Base-by-base conservation (phyloP, 2,888 invertebrate species). In the Melanchra persicariae region DNA sequence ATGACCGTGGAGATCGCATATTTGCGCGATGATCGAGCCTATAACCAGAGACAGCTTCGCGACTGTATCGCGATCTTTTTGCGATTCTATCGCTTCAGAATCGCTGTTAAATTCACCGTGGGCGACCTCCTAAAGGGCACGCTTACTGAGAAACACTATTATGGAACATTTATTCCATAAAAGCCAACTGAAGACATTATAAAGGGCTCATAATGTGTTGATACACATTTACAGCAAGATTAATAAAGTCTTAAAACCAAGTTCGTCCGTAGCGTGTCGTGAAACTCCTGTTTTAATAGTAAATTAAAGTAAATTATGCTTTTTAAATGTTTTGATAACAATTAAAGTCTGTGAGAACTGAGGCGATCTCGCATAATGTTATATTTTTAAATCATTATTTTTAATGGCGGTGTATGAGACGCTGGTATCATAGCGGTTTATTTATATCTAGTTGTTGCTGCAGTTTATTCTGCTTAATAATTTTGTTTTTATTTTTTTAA, bases 291-390 rank as follows among this genome's bases (percentile, higher is more conserved):
- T 51, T 45, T 75, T 60, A 58, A 58, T 52, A 70, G 45, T 61
- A 76, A 76, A 70, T 76, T 70, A 57, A 74, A 26, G 24, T 74
- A 76, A 52, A 76, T 62, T 58, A 62, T 70, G 70, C 61, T 19
- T 62, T 70, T 52, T 22, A 62, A 60, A 58, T 40, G 74, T 74
- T 61, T 57, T 77, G 62, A 52, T 26, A 62, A 77, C 61, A 70
- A 76, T 70, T 70, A 47, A 68, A 75, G 26, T 43, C 45, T 49
- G 69, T 49, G 75, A 49, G 69, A 75, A 60, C 43, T 49, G 54
- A 55, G 30, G 0, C 26, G 49, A 34, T 26, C 54, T 68, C 67
- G 17, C 8, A 1, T 59, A 47, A 66, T 37, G 43, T 58, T 45
- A 45, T 47, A 71, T 71, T 51, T 65, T 65, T 22, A 8, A 51